These are phyloP conservation scores for Melanotaenia trifasciata DNA, from an alignment of 2,797 vertebrate genomes.

Conservation along the genomic window DNA sequence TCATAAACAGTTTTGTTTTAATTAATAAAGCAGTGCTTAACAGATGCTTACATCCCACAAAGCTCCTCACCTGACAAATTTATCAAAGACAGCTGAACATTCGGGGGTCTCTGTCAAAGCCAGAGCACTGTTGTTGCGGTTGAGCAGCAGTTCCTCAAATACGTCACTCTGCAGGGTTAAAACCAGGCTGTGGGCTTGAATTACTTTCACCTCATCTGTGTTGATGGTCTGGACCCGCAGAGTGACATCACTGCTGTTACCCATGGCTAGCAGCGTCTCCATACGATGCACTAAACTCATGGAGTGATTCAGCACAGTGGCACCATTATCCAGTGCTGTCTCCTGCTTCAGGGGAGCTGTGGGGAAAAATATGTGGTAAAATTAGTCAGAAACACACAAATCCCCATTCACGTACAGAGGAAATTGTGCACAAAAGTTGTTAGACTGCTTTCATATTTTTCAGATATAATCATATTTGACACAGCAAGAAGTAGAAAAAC, in stretches of 20 bases:
- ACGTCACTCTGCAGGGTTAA: conserved; percentile 92
- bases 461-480: conserved; percentile 27
- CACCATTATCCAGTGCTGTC: conserved; percentile 74
- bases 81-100: conserved; percentile 90
- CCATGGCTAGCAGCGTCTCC: conserved; percentile 87
- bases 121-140: conserved; percentile 82
- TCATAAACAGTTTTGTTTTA: background rate
- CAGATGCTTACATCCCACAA: conserved; percentile 3
- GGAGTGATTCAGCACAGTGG: conserved; percentile 91
- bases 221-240: conserved; percentile 87
- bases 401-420: background rate
- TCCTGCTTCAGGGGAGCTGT: conserved; percentile 88
- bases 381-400: background rate
- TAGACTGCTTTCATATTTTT: conserved; percentile 4
- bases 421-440: background rate
- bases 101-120: conserved; percentile 85
- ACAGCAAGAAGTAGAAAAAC: conserved; percentile 30
- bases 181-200: conserved; percentile 92
- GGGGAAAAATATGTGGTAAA: conserved; percentile 20
- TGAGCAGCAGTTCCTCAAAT: conserved; percentile 88
- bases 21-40: background rate
- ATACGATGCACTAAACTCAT: conserved; percentile 90
- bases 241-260: conserved; percentile 90
- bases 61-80: conserved; percentile 90
- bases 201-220: conserved; percentile 92